phyloP scores from a whole-genome alignment of 2,113 vertebrate genomes.

The Arvicanthis niloticus region DNA sequence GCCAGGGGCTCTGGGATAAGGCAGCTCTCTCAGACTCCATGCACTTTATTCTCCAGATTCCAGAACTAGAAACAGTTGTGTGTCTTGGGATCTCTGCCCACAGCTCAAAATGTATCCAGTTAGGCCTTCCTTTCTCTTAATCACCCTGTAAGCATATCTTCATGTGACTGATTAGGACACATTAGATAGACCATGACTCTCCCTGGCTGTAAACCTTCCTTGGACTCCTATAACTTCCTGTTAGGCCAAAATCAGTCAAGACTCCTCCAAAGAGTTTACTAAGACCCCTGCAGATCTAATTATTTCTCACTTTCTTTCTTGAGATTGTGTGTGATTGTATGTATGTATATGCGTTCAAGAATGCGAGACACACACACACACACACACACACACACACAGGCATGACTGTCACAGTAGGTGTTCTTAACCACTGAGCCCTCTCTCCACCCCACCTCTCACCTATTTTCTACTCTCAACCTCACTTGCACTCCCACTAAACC shows the following conservation, averaged over 20 bases:
- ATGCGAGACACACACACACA: background rate
- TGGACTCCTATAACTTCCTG: background rate
- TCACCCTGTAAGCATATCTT: background rate
- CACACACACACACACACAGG: background rate
- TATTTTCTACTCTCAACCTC: background rate
- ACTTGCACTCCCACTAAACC: background rate
- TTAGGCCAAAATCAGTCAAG: background rate
- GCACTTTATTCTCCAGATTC: background rate
- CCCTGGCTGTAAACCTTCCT: background rate
- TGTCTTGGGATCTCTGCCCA: background rate
- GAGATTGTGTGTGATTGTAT: background rate
- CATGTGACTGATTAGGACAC: background rate
- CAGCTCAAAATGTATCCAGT: background rate
- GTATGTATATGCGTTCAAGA: background rate
- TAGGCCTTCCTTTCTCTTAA: background rate
- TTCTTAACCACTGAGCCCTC: background rate
- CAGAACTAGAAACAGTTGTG: background rate
- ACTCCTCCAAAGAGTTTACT: background rate
- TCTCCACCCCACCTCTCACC: background rate
- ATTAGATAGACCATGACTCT: background rate
- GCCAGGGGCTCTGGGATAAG: accelerated
- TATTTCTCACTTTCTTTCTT: background rate
- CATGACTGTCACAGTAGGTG: background rate
- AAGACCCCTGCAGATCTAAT: background rate
- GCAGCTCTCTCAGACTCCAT: background rate